Evolutionary conservation across 2,113 vertebrate species (phyloP), one percentile per base, ranked within the genome.

Genomic region (Patagioenas fasciata): DNA sequence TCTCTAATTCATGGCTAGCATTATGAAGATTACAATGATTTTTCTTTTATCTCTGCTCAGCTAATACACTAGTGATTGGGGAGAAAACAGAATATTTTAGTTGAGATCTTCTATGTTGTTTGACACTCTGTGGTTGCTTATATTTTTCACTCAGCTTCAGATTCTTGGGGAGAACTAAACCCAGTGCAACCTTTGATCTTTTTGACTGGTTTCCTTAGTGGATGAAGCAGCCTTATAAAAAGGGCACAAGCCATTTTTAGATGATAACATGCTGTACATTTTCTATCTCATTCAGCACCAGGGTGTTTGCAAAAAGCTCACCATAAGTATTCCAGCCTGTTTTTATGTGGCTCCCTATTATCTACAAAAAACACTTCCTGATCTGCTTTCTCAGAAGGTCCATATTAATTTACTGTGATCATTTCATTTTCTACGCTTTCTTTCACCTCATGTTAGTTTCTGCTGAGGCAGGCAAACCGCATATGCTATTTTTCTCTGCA

Each of bases 341-440:
- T 74, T 96, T 82, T 93, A 62, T 95, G 56, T 47, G 64, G 53
- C 28, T 89, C 23, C 62, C 75, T 69, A 93, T 96, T 96, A 94
- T 95, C 78, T 94, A 53, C 28, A 92, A 89, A 80, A 97, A 96
- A 81, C 71, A 93, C 11, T 91, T 96, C 81, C 73, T 66, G 77
- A 74, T 96, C 79, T 93, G 69, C 44, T 79, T 92, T 83, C 71
- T 97, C 71, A 75, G 84, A 97, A 96, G 54, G 85, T 95, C 80
- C 61, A 60, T 72, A 92, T 96, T 97, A 82, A 96, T 97, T 97
- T 97, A 70, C 50, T 95, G 36, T 96, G 66, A 95, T 96, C 66
- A 61, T 95, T 97, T 94, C 47, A 93, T 95, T 95, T 97, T 97
- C 91, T 91, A 95, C 0, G 3, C 57, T 89, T 75, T 92, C 87